Conservation (phyloP, 1,140 invertebrate species). For the Drosophila nigrodunni region DNA sequence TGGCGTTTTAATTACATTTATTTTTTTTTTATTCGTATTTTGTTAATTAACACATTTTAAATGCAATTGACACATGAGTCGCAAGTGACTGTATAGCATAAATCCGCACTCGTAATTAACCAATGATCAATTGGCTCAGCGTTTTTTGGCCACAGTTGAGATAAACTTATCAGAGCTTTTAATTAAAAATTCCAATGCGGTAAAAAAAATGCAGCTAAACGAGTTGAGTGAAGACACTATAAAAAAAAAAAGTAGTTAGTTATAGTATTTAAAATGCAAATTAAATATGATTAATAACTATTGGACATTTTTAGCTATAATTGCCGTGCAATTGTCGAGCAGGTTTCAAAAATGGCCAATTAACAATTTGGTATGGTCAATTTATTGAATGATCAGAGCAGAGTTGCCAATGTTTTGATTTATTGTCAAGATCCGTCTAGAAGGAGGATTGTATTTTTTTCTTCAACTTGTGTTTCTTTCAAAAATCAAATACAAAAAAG, state of each 20-base stretch:
- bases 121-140: constrained; percentile 32
- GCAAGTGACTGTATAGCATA: neutral
- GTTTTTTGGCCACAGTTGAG: neutral
- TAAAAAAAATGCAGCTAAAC: neutral
- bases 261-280: constrained; percentile 23
- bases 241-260: neutral
- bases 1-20: constrained; percentile 43
- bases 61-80: constrained; percentile 73
- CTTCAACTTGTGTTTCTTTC: constrained; percentile 9
- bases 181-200: neutral
- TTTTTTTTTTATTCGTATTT: constrained; percentile 34
- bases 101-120: constrained; percentile 11
- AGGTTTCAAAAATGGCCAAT: constrained; percentile 54
- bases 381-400: neutral
- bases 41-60: constrained; percentile 60
- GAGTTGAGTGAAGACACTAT: neutral
- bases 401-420: neutral
- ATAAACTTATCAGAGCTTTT: constrained; percentile 5
- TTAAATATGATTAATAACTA: constrained; percentile 4
- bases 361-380: constrained; percentile 41
- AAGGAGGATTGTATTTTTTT: constrained; percentile 31
- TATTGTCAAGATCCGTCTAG: constrained; percentile 30
- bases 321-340: constrained; percentile 27
- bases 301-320: constrained; percentile 12
- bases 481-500: neutral